Evolutionary conservation across 1,140 invertebrate species (phyloP), one percentile per base, ranked within the genome.

Genomic region (Zaprionus ghesquierei): DNA sequence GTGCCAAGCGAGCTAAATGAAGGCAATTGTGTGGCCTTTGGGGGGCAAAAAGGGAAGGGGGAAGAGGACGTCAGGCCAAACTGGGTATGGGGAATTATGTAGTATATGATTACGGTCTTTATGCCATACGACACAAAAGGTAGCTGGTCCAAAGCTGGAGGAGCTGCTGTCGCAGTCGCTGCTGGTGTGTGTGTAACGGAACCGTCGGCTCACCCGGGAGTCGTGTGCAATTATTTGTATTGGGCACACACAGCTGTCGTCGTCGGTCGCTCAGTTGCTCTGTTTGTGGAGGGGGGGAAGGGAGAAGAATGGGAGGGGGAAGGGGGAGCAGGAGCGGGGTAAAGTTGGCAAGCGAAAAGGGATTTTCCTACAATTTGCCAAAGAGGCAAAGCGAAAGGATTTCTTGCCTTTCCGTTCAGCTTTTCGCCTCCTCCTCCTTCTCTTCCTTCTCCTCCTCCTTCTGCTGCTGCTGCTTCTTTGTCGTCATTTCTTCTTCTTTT

Each of bases 361-460:
- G 77, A 89, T 84, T 84, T 89, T 84, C 84, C 70, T 89, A 89
- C 84, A 89, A 89, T 84, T 89, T 89, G 85, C 79, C 77, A 66
- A 80, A 64, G 79, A 80, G 77, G 79, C 80, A 89, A 80, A 59
- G 77, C 82, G 61, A 79, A 82, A 68, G 79, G 75, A 77, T 87
- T 86, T 76, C 70, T 76, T 69, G 50, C 72, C 35, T 66, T 56
- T 60, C 53, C 74, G 59, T n/a, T n/a, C n/a, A 60, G 20, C 35
- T 41, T 41, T 59, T 59, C 56, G 46, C 27, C 15, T 8, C 15
- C 44, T n/a, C 15, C 15, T 53, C 31, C 29, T 61, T 33, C 22
- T 60, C 46, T 44, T 61, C 31, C 50, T n/a, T 18, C 49, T 53
- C n/a, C 56, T 59, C 27, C 15, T 8, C 15, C 44, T n/a, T 15